A percentile compares a stretch with the other conserved stretches of the same genome.
phyloP scores from a whole-genome alignment of 2,888 invertebrate species.

The Drosophila flavopinicola region DNA sequence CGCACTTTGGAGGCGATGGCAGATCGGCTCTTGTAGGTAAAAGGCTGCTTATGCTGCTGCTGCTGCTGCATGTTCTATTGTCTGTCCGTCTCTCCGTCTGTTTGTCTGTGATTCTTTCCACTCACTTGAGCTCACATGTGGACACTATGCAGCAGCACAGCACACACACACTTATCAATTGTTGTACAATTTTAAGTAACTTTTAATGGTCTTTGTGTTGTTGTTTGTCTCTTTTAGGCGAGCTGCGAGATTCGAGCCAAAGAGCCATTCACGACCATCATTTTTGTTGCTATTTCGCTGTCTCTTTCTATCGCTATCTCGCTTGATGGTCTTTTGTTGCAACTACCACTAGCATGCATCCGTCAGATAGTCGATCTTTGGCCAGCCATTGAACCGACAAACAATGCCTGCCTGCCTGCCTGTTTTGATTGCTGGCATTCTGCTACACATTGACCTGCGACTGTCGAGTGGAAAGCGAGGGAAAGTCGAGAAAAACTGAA shows the following conservation, averaged over 20 bases:
- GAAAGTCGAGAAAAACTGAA: constrained; percentile 11
- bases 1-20: constrained; percentile 59
- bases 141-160: constrained; percentile 5
- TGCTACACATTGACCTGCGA: constrained; percentile 28
- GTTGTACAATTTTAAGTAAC: constrained; percentile 71
- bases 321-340: constrained; percentile 37
- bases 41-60: constrained; percentile 17
- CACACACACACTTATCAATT: constrained; percentile 34
- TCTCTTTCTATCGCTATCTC: constrained; percentile 17
- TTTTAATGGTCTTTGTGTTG: constrained; percentile 66
- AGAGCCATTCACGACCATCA: constrained; percentile 43
- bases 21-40: constrained; percentile 33
- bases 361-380: constrained; percentile 49
- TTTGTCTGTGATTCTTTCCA: constrained; percentile 67
- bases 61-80: constrained; percentile 51
- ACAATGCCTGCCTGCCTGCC: constrained; percentile 33
- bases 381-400: constrained; percentile 44
- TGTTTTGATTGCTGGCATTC: constrained; percentile 19
- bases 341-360: constrained; percentile 33
- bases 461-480: constrained; percentile 6
- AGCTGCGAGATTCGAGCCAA: constrained; percentile 18
- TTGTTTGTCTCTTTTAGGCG: constrained; percentile 26
- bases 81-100: constrained; percentile 37
- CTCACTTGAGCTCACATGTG: constrained; percentile 58
- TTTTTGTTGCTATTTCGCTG: constrained; percentile 33